phyloP scores from a whole-genome alignment of 1,140 invertebrate species.

The Penaeus indicus region DNA sequence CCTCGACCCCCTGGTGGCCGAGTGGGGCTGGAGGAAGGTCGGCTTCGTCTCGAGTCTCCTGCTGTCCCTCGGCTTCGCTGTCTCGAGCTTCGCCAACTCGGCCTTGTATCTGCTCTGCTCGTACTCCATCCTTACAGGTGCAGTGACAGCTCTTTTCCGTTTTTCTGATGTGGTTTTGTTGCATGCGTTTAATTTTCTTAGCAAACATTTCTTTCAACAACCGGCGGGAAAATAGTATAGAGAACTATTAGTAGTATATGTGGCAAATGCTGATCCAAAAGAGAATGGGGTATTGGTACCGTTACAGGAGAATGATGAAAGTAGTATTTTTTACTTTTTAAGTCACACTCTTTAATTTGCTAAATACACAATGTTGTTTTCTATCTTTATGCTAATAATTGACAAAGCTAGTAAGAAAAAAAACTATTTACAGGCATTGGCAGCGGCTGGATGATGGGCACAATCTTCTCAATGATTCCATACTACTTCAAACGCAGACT shows the following conservation, averaged over 20 bases:
- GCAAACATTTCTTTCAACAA: too few species aligned
- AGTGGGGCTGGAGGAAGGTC: slow-evolving; percentile 32
- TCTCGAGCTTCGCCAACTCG: slow-evolving; percentile 25
- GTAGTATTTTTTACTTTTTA: too few species aligned
- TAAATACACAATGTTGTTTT: too few species aligned
- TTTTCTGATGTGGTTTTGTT: too few species aligned
- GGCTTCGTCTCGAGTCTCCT: slow-evolving; percentile 1
- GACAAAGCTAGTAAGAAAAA: background rate
- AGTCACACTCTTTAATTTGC: too few species aligned
- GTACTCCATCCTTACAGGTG: slow-evolving; percentile 8
- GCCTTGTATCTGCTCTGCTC: slow-evolving; percentile 14
- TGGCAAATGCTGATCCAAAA: too few species aligned
- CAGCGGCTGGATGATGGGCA: slow-evolving; percentile 4
- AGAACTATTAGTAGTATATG: too few species aligned
- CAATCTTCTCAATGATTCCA: background rate
- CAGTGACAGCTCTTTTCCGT: background rate
- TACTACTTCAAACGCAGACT: slow-evolving; percentile 43
- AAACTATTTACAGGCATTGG: background rate
- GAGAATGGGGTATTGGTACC: too few species aligned
- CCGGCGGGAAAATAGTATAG: too few species aligned
- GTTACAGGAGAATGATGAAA: too few species aligned
- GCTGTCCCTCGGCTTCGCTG: background rate
- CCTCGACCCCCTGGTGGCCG: slow-evolving; percentile 28
- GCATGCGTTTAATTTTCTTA: too few species aligned
- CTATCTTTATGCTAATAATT: background rate